Conservation (phyloP, 1,140 invertebrate genomes). For the Drosophila tristis region DNA sequence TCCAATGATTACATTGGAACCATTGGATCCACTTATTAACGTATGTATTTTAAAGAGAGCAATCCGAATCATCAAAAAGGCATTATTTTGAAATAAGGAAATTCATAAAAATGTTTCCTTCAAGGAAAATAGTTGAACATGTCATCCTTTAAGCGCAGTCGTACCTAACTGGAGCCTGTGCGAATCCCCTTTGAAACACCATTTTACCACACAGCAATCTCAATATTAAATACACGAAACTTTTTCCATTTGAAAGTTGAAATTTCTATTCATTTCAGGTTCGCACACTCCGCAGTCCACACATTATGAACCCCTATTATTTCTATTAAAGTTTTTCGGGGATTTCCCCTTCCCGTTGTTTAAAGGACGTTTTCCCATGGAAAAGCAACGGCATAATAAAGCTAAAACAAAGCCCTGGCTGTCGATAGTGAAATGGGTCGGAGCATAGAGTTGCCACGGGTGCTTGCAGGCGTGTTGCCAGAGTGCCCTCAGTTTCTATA, state of each 20-base stretch:
- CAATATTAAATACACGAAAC: slow-evolving; percentile 35
- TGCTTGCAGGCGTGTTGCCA: slow-evolving; percentile 10
- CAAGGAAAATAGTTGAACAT: too few species aligned
- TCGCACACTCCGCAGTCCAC: slow-evolving; percentile 4
- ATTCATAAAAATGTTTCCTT: too few species aligned
- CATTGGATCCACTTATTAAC: too few species aligned
- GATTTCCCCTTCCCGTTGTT: neutral
- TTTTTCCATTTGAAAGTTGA: slow-evolving; percentile 34
- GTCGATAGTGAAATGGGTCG: slow-evolving; percentile 71
- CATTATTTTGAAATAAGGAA: too few species aligned
- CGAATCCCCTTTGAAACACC: too few species aligned
- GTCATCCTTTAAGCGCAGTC: too few species aligned
- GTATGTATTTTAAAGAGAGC: too few species aligned
- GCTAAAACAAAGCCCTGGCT: slow-evolving; percentile 43
- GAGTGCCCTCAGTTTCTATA: slow-evolving; percentile 3
- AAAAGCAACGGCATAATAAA: slow-evolving; percentile 27
- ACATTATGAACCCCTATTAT: neutral
- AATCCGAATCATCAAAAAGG: too few species aligned
- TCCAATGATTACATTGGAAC: too few species aligned
- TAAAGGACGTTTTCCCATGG: slow-evolving; percentile 18
- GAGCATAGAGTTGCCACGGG: slow-evolving; percentile 29
- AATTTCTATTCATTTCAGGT: slow-evolving; percentile 4
- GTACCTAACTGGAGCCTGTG: too few species aligned
- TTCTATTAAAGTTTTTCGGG: slow-evolving; percentile 37
- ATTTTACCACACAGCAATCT: slow-evolving; percentile 1